Base-by-base conservation (phyloP, 2,797 vertebrate genomes). In the Notolabrus celidotus region DNA sequence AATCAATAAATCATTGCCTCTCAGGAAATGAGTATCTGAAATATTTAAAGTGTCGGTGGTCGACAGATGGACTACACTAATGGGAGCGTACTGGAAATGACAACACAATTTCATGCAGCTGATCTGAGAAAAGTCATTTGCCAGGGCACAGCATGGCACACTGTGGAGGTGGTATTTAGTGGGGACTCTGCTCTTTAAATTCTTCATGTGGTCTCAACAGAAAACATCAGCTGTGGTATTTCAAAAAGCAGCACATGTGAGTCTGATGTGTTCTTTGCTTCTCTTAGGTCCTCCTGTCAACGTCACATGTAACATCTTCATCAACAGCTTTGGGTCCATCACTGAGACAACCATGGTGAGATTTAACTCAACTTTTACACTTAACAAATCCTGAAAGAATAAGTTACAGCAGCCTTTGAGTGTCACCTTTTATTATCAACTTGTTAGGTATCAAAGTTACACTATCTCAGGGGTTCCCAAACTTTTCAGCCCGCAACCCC, bases 271-370 rank as follows among this genome's bases (percentile, higher is more conserved):
- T 77, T 36, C 43, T 74, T 64, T 93, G 62, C 64, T 86, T 59
- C 73, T 68, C 33, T 51, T 92, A 98, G 97, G 97, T 83, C 96
- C 96, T 4, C 96, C 97, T 0, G 95, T 98, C 86, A 98, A 98
- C 4, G 97, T 98, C 88, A 98, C 97, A 7, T 97, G 96, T 86
- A 98, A 98, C 93, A 96, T 98, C 92, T 97, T 99, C 92, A 98
- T 99, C 91, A 98, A 99, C 92, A 98, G 96, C 89, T 99, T 98
- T 1, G 95, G 97, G 61, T 99, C 97, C 0, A 95, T 99, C 92
- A 98, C 97, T 0, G 96, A 99, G 91, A 98, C 97, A 10, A 97
- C 97, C 7, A 98, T 99, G 97, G 97, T 99, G 93, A 95, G 95
- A 45, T 59, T 34, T 58, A 31, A 7, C 34, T 19, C 23, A 25